A percentile compares a stretch with the other conserved stretches of the same genome.
phyloP scores from a whole-genome alignment of 2,797 vertebrate genomes.

The Netta rufina region DNA sequence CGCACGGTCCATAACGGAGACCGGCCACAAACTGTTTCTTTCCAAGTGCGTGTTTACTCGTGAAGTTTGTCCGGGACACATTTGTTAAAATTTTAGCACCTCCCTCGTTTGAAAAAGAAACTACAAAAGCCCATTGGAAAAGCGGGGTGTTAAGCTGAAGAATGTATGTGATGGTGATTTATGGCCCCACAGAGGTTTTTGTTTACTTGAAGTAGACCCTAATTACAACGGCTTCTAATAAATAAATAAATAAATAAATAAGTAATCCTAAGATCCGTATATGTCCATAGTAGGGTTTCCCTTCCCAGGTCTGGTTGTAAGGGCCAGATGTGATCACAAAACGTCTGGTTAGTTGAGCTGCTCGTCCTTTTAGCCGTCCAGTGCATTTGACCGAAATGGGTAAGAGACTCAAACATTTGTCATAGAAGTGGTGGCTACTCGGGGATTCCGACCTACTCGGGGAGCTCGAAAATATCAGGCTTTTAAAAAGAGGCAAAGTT shows the following conservation, averaged over 20 bases:
- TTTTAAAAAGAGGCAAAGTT: not conserved
- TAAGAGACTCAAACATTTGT: not conserved
- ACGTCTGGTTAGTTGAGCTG: not conserved
- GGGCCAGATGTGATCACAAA: constrained; percentile 23
- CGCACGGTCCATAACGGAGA: not conserved
- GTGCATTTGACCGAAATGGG: not conserved
- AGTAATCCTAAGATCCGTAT: not conserved
- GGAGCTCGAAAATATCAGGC: not conserved
- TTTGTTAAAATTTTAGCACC: constrained; percentile 74
- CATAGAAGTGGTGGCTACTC: rapidly evolving
- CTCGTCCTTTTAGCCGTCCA: not conserved
- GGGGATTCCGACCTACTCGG: not conserved
- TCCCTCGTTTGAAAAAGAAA: constrained; percentile 75
- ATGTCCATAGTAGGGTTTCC: not conserved
- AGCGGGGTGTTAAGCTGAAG: constrained; percentile 81
- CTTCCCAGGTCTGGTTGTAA: not conserved
- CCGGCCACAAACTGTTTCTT: not conserved
- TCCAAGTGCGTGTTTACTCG: not conserved
- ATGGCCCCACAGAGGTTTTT: constrained; percentile 83
- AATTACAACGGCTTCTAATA: constrained; percentile 19
- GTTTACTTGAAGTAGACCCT: constrained; percentile 80
- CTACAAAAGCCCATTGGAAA: constrained; percentile 75
- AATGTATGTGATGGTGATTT: constrained; percentile 87
- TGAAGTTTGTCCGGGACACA: not conserved
- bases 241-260: too few species aligned